Evolutionary conservation across 2,797 vertebrate species (phyloP), one percentile per base, ranked within the genome.

Genomic region (Naso thynnoides): DNA sequence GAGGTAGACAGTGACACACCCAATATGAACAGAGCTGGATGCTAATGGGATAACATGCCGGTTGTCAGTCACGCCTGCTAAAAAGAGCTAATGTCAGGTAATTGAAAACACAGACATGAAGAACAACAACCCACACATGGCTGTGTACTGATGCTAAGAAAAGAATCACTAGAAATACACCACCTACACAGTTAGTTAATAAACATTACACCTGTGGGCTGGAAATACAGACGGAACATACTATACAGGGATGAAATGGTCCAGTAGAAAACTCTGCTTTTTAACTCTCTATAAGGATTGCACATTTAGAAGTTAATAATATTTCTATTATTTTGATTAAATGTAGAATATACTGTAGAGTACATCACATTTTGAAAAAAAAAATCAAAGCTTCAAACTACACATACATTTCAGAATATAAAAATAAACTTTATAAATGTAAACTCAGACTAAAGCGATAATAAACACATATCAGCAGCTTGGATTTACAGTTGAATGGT

Each of bases 1-100:
- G 94, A 95, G 95, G 95, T 95, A 95, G 95, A 95, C 94, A 93
- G 92, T 80, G 87, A 95, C 82, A 94, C 85, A 90, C 70, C 86
- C 82, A 90, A 77, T 87, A 92, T 89, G 76, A 88, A 89, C 85
- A 92, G 83, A 92, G 79, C 64, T 83, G 85, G 68, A 86, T 83
- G 87, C 79, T 79, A 49, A 68, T 47, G 2, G 50, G 69, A 76
- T 53, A 83, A 85, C 65, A 76, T 62, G 65, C 54, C 85, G 76
- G 59, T 62, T 72, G 73, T 81, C 77, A 55, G 71, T 68, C 71
- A 77, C 53, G 78, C 60, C 79, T 45, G 80, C 66, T 81, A 79
- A 82, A 82, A 58, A 84, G 48, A 85, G 77, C 55, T 72, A 69
- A 48, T 60, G 56, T 71, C 41, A 41, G 75, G 15, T 83, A 72